These are phyloP conservation scores for Flexamia atlantica DNA, from an alignment of 2,888 invertebrate species.

Conservation along the genomic window DNA sequence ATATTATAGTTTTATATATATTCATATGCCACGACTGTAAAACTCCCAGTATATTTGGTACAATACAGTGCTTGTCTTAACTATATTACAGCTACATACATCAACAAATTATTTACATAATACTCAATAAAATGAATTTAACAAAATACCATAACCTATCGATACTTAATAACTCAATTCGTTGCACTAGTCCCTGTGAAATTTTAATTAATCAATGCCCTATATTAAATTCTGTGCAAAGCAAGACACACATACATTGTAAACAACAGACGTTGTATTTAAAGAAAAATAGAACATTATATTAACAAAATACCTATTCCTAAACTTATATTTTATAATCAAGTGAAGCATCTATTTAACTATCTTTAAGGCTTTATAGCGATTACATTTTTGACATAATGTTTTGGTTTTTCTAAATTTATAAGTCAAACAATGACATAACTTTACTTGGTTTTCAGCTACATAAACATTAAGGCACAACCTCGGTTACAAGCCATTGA, in stretches of 20 bases:
- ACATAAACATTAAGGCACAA: no score
- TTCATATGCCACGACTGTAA: neutral
- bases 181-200: conserved; percentile 4
- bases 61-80: conserved; percentile 2
- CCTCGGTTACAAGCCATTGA: no score
- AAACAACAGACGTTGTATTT: neutral
- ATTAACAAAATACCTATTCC: neutral
- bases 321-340: neutral
- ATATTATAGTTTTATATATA: no score
- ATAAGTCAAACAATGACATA: no score
- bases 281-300: neutral
- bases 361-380: no score
- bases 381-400: no score
- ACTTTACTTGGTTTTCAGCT: no score
- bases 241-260: neutral
- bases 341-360: neutral
- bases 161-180: conserved; percentile 8
- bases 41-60: neutral
- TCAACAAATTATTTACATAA: conserved; percentile 19
- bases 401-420: no score
- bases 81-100: conserved; percentile 16
- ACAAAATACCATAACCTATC: conserved; percentile 12
- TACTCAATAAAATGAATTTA: conserved; percentile 15
- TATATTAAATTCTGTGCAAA: neutral
- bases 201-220: neutral